Conservation (phyloP, 2,797 vertebrate species). For the Eurystomus glaucurus region DNA sequence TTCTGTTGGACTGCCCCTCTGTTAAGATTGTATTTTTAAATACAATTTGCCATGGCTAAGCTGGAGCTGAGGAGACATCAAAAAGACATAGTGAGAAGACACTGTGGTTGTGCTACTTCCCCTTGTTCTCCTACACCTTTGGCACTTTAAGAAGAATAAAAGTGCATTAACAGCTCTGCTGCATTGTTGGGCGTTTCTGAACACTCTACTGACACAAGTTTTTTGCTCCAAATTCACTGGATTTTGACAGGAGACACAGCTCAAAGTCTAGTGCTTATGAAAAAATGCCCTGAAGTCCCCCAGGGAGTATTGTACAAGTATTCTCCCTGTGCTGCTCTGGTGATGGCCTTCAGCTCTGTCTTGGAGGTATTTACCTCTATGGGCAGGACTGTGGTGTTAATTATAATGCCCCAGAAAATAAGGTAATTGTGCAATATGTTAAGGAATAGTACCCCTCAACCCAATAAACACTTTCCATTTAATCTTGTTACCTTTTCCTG, state of each 20-base stretch:
- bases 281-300: background rate
- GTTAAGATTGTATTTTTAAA: background rate
- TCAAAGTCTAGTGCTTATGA: background rate
- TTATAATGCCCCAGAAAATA: background rate
- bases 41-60: background rate
- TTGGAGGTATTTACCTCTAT: background rate
- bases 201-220: background rate
- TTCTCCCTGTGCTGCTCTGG: background rate
- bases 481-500: constrained; percentile 9
- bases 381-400: background rate
- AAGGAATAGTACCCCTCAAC: background rate
- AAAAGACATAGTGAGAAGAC: background rate
- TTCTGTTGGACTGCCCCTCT: background rate
- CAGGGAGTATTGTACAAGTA: background rate
- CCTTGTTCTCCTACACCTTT: background rate
- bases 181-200: background rate
- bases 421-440: background rate
- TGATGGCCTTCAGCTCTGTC: background rate
- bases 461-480: constrained; percentile 14
- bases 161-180: background rate
- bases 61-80: background rate
- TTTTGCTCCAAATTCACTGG: background rate
- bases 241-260: background rate
- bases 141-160: background rate
- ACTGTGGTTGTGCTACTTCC: background rate